Conservation (phyloP, 2,113 vertebrate genomes). For the Cryptotis parvus region DNA sequence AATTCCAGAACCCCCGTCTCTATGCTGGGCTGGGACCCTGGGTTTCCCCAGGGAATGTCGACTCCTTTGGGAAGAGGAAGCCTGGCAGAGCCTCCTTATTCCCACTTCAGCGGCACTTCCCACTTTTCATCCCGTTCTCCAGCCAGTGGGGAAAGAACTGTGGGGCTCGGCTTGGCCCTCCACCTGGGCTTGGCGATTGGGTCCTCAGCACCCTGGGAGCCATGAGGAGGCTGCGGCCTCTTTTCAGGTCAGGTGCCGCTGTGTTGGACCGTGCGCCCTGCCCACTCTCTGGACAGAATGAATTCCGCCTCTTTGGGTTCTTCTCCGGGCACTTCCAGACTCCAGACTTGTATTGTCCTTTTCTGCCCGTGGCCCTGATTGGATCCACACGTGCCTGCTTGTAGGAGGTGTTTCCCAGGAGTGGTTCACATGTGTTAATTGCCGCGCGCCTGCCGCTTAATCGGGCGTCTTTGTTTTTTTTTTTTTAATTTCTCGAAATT, state of each 20-base stretch:
- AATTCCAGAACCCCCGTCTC: slow-evolving; percentile 1
- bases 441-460: background rate
- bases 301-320: slow-evolving; percentile 24
- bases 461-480: no score
- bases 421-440: slow-evolving; percentile 24
- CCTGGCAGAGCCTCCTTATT: background rate
- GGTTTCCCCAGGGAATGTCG: slow-evolving; percentile 1
- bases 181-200: no score
- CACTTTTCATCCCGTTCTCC: background rate
- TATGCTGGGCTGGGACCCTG: background rate
- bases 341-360: background rate
- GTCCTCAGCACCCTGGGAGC: no score
- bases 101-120: background rate
- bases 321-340: background rate
- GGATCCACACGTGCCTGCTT: background rate
- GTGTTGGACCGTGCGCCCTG: background rate
- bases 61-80: slow-evolving; percentile 3
- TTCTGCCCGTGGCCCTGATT: slow-evolving; percentile 17
- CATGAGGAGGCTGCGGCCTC: background rate
- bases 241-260: slow-evolving; percentile 31
- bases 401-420: background rate
- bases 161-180: no score
- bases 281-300: background rate
- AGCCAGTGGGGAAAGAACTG: no score
- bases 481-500: no score